A percentile compares a stretch with the other conserved stretches of the same genome.
phyloP scores from a whole-genome alignment of 2,113 vertebrate species.

The Pseudorhombus dupliciocellatus region DNA sequence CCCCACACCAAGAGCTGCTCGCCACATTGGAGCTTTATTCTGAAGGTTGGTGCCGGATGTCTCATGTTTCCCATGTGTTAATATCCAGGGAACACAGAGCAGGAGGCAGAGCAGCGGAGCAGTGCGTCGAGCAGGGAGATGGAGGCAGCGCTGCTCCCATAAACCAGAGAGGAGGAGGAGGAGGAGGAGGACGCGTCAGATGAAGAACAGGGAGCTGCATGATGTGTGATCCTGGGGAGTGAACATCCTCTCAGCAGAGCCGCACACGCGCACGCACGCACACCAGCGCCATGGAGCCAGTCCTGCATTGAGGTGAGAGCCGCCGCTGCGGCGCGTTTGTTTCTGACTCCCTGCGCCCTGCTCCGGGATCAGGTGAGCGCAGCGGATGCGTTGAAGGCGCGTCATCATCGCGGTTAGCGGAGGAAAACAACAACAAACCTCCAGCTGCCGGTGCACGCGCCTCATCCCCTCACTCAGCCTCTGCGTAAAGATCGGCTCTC shows the following conservation, averaged over 20 bases:
- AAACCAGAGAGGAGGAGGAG: neutral
- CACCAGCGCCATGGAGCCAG: slow-evolving; percentile 62
- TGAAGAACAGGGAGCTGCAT: neutral
- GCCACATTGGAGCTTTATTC: slow-evolving; percentile 33
- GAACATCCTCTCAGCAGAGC: neutral
- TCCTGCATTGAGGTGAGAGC: slow-evolving; percentile 75
- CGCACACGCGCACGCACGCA: neutral
- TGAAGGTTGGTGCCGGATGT: slow-evolving; percentile 47
- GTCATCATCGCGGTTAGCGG: slow-evolving; percentile 4
- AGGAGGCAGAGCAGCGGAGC: slow-evolving; percentile 26
- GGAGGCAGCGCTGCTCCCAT: slow-evolving; percentile 46
- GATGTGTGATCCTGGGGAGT: slow-evolving; percentile 20
- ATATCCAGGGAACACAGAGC: slow-evolving; percentile 10
- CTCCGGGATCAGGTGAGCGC: slow-evolving; percentile 9
- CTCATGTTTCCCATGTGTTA: fast-evolving
- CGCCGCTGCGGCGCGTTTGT: slow-evolving; percentile 7
- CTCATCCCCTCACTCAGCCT: slow-evolving; percentile 28
- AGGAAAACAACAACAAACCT: slow-evolving; percentile 22
- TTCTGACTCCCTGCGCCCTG: slow-evolving; percentile 23
- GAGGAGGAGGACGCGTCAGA: neutral
- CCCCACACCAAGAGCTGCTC: too few species aligned
- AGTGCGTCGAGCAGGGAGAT: slow-evolving; percentile 60
- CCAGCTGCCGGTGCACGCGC: slow-evolving; percentile 31
- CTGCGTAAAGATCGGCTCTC: neutral
- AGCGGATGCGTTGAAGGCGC: neutral